Evolutionary conservation across 2,888 invertebrate genomes (phyloP).

Genomic region (Conus canariensis): DNA sequence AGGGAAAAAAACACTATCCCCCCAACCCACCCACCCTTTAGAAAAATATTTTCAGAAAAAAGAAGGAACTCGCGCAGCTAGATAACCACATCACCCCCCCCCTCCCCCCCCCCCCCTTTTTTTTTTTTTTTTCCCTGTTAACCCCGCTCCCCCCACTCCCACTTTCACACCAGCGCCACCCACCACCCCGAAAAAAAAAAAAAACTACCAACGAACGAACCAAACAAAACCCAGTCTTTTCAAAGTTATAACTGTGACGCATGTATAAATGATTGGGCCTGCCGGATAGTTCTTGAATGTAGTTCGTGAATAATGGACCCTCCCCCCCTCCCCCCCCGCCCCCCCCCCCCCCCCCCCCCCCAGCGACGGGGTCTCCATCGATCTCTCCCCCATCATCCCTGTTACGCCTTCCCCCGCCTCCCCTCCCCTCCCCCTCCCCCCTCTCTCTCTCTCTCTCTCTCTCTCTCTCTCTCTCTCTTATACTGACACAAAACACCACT

Average conservation of each 20-base stretch:
- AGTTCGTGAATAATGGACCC: conserved; percentile 20
- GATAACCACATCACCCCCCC: background rate
- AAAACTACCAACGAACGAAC: background rate
- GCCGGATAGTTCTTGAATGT: background rate
- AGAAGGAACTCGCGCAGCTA: no score
- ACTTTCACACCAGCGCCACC: background rate
- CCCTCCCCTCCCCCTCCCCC: background rate
- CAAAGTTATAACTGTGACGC: conserved; percentile 13
- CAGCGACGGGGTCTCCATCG: background rate
- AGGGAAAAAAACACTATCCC: background rate
- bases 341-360: background rate
- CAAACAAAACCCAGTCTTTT: background rate
- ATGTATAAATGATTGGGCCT: conserved; percentile 15
- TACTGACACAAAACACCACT: no score
- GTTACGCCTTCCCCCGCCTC: background rate
- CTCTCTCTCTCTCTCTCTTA: no score
- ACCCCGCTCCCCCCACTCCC: no score
- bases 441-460: conserved; percentile 1
- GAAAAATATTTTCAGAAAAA: no score
- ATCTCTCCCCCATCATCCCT: background rate
- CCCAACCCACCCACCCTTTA: no score
- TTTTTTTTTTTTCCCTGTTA: no score
- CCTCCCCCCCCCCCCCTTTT: background rate
- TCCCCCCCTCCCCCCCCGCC: no score
- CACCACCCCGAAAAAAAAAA: background rate